Base-by-base conservation (phyloP, 1,140 invertebrate genomes). In the Cylas formicarius region DNA sequence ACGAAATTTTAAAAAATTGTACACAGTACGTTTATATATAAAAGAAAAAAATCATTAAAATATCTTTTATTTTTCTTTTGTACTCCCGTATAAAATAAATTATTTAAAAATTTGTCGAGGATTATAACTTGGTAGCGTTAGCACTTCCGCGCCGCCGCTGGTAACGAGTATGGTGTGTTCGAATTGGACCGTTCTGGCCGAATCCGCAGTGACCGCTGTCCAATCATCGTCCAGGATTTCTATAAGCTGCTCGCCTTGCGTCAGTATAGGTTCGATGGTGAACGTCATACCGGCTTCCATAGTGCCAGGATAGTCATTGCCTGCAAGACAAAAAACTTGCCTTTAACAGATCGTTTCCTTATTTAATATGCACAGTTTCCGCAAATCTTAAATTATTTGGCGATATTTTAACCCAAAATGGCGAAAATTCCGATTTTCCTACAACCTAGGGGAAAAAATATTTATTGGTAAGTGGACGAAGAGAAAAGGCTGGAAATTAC, bases 121-220 rank as follows among this genome's bases (percentile, higher is more conserved):
- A n/a, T n/a, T n/a, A n/a, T 26, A 55, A 36, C 44, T 28, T 21
- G 59, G 52, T 41, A 46, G 9, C 1, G 87, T 90, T 19, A 90
- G 67, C 46, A 89, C 72, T 57, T 86, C 80, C 46, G 66, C 75
- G 2, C 85, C 84, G 51, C 67, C 50, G 18, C 81, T 68, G 4
- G 86, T 93, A 9, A 97, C 82, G 1, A 93, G 69, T 31, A 97
- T 73, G 0, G 91, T 96, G 61, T 96, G 90, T 70, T 97, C 93
- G 48, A 81, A 84, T 72, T 96, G 92, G 19, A 90, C 90, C 13
- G 86, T 78, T 59, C 90, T 71, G 4, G 84, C 74, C 56, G 79
- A 68, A 60, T 96, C 91, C 5, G 70, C 44, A 0, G 85, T 90
- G 0, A 88, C 69, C 5, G 82, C 81, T 1, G 91, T 95, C 91